Evolutionary conservation across 2,797 vertebrate genomes (phyloP), one percentile per base, ranked within the genome.

Genomic region (Notolepis coatsorum): DNA sequence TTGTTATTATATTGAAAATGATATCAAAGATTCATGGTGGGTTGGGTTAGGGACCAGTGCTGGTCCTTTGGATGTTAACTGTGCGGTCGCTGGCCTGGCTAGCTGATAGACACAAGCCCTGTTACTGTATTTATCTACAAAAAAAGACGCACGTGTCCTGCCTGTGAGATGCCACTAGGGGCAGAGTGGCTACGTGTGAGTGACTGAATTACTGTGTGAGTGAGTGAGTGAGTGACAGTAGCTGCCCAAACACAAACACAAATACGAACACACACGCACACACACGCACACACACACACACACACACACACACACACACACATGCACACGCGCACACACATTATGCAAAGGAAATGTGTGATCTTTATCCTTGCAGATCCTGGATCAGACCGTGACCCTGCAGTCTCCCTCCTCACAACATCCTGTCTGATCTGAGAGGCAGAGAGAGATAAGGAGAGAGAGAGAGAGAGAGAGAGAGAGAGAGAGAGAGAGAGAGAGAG

Each of bases 381-480:
- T 68, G 51, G 48, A 69, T 75, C 76, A 73, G 77, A 68, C 71
- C 27, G 4, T 73, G 76, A 71, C 68, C 68, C 55, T 23, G 72
- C 65, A 61, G 68, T 76, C 82, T 72, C 72, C 70, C 64, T 79
- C 53, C 55, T 65, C 68, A 69, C 73, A 84, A 82, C 81, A 80
- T 86, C 81, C 81, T 84, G 81, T 75, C 67, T 71, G 54, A 62
- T 42, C 7, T 12, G 23, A 4, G 43, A 23, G 21, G 13, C 10
- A 46, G 43, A 46, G 43, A 25, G 23, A 23, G 12, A 27, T 23
- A 7, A 1, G 18, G n/a, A 41, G 4, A 18, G 15, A 17, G n/a
- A 41, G 38, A 18, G 38, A 18, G 38, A 39, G n/a, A n/a, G 35
- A 39, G n/a, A 41, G 37, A 39, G 37, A 39, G 37, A 39, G 37